phyloP scores from a whole-genome alignment of 2,797 vertebrate species.

The Erpetoichthys calabaricus region DNA sequence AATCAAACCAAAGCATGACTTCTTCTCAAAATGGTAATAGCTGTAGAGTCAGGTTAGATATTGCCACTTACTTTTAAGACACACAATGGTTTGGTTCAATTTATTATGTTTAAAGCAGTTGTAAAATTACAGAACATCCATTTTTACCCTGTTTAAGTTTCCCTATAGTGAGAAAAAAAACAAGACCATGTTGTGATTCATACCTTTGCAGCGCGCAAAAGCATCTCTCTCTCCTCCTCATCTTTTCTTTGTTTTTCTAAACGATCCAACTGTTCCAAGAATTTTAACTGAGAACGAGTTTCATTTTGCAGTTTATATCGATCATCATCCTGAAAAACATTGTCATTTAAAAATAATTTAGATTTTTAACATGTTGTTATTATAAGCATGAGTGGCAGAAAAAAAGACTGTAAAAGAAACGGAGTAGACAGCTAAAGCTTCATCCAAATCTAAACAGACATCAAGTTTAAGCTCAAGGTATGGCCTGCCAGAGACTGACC shows the following conservation, averaged over 20 bases:
- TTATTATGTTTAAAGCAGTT: not conserved
- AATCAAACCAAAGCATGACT: constrained; percentile 51
- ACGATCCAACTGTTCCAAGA: constrained; percentile 75
- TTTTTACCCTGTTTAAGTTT: not conserved
- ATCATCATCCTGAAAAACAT: constrained; percentile 48
- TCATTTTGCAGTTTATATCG: constrained; percentile 56
- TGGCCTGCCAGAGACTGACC: no score
- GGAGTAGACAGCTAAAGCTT: no score
- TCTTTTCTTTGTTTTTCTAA: constrained; percentile 70
- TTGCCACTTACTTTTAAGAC: not conserved
- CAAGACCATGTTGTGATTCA: constrained; percentile 10
- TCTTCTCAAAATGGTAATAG: constrained; percentile 1
- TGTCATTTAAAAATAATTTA: not conserved
- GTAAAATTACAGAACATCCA: not conserved
- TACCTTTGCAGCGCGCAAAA: constrained; percentile 75
- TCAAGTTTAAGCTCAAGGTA: no score
- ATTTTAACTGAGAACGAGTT: constrained; percentile 71
- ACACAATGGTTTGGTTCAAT: not conserved
- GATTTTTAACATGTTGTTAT: not conserved
- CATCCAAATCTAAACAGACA: no score
- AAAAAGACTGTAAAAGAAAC: no score
- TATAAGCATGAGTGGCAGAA: no score
- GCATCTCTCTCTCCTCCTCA: constrained; percentile 70
- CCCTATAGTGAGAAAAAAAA: not conserved
- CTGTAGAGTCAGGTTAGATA: not conserved